phyloP scores from a whole-genome alignment of 2,797 vertebrate species.

The Potorous gilbertii region DNA sequence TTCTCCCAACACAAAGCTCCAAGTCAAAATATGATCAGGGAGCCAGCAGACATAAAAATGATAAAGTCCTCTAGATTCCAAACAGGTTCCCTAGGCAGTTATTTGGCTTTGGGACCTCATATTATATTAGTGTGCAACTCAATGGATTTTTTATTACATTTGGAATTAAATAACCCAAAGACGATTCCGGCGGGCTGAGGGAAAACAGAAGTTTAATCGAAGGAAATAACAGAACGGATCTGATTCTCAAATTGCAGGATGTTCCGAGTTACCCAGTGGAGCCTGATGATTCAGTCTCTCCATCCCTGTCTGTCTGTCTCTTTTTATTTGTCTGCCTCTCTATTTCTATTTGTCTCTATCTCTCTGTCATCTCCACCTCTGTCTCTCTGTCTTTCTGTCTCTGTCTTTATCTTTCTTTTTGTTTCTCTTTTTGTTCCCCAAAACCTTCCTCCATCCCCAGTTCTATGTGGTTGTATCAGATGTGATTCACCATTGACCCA shows the following conservation, averaged over 20 bases:
- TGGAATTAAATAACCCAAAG: slow-evolving; percentile 66
- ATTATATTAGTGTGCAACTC: slow-evolving; percentile 16
- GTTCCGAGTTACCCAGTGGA: background rate
- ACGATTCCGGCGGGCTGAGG: slow-evolving; percentile 42
- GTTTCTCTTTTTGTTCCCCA: background rate
- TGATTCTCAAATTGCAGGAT: slow-evolving; percentile 42
- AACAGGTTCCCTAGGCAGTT: background rate
- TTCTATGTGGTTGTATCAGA: background rate
- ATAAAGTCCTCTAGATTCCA: background rate
- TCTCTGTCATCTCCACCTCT: too few species aligned
- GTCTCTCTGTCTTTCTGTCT: too few species aligned
- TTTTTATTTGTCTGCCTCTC: background rate
- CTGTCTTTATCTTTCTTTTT: too few species aligned
- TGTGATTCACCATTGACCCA: background rate
- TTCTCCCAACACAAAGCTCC: background rate
- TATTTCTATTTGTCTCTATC: too few species aligned
- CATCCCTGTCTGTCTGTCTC: background rate
- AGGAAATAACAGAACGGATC: slow-evolving; percentile 58
- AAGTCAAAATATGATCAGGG: background rate
- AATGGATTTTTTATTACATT: slow-evolving; percentile 49
- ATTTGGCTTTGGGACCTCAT: slow-evolving; percentile 28
- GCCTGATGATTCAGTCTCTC: background rate
- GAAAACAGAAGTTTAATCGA: slow-evolving; percentile 63
- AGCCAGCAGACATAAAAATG: background rate
- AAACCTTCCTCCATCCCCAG: background rate